Base-by-base conservation (phyloP, 2,113 vertebrate species). In the Rousettus leschenaultii region DNA sequence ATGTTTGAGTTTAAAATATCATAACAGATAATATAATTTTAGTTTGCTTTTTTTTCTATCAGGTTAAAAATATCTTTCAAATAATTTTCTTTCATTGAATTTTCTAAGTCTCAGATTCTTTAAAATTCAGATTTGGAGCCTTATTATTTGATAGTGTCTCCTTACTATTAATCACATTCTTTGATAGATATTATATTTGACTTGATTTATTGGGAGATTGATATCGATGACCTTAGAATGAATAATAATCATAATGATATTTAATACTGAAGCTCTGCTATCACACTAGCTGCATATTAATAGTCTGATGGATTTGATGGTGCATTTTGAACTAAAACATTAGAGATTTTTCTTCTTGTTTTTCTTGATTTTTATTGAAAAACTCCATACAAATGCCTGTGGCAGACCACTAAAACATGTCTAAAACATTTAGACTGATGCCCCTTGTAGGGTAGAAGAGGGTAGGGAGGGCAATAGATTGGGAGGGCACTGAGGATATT, bases 101-200 rank as follows among this genome's bases (percentile, higher is more conserved):
- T 95, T 97, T 84, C 82, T 93, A 71, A 35, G 7, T 84, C 57
- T 96, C 68, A 89, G 57, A 89, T 84, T 95, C 53, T 89, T 70
- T 95, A 55, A 95, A 68, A 89, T 13, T 83, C 45, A 57, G 90
- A 95, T 93, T 86, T 95, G 33, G 48, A 85, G 12, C 1, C 18
- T 97, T 97, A 97, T 92, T 79, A 91, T 45, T 95, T 95, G 87
- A 91, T 89, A 91, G 65, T 85, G n/a, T 82, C 65, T 89, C 43
- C 21, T 93, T 95, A 94, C 68, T 94, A 92, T 95, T 97, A 95
- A 95, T 96, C 89, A 79, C 71, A 6, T 5, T 97, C 33, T 85
- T 82, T 93, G 89, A 80, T 91, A 97, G 91, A 68, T 93, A 96
- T 93, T 97, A 96, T 95, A 92, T 92, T 89, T 97, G 93, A 93